Evolutionary conservation across 1,140 invertebrate genomes (phyloP).

Genomic region (Magallana gigas): DNA sequence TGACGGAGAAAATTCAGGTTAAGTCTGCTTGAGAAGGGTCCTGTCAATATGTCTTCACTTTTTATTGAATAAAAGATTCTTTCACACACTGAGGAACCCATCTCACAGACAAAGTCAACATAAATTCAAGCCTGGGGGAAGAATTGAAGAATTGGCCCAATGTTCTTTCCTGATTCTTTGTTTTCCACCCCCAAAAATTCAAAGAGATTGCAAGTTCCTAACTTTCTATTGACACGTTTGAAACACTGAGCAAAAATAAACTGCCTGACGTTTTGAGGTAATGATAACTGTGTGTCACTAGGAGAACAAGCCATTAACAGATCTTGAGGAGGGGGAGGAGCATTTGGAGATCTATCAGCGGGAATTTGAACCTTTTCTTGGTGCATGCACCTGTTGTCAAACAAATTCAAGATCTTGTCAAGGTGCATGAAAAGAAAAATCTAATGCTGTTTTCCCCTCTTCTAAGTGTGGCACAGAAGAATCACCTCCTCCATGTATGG

Average conservation of each 20-base stretch:
- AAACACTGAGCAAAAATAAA: conserved; percentile 21
- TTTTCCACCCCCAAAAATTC: background rate
- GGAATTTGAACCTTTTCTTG: background rate
- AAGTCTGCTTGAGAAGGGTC: conserved; percentile 16
- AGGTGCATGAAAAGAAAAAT: conserved; percentile 12
- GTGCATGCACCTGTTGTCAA: conserved; percentile 29
- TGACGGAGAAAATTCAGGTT: conserved; percentile 32
- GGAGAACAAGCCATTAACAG: background rate
- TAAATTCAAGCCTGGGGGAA: conserved; percentile 10
- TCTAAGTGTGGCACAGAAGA: background rate
- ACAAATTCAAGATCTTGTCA: conserved; percentile 14
- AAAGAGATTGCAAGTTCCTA: background rate
- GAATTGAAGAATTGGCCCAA: conserved; percentile 2
- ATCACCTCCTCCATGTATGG: background rate
- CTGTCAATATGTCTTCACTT: conserved; percentile 29
- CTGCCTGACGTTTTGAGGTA: background rate
- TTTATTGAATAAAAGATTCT: conserved; percentile 27
- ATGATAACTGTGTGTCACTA: conserved; percentile 24
- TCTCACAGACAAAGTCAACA: conserved; percentile 25
- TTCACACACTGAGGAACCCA: background rate
- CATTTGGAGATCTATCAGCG: background rate
- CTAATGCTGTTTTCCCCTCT: conserved; percentile 9
- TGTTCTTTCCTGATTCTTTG: background rate
- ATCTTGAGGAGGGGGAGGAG: conserved; percentile 15
- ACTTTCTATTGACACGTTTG: background rate